Conservation (phyloP, 30 jellyfish, hydroid and myxozoan species). For the Hydractinia echinata region DNA sequence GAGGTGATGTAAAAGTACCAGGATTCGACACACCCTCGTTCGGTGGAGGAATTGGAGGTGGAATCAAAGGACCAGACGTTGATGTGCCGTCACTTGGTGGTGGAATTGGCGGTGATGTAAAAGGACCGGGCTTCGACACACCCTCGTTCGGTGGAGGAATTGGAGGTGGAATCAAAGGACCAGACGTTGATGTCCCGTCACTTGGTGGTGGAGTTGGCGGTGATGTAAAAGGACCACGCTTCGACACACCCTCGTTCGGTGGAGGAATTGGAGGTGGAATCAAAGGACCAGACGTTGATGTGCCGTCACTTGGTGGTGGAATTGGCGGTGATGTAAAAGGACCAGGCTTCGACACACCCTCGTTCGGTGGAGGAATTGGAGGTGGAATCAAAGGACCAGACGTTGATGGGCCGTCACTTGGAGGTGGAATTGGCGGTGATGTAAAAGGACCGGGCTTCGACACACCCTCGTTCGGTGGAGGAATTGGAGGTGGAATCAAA, state of each 20-base stretch:
- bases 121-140: too few species aligned
- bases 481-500: not conserved
- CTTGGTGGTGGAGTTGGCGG: not conserved
- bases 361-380: not conserved
- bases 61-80: not conserved
- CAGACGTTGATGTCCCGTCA: not conserved
- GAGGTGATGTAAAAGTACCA: not conserved
- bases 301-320: not conserved
- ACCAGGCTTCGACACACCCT: too few species aligned
- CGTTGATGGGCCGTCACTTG: not conserved
- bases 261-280: not conserved
- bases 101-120: not conserved
- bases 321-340: not conserved
- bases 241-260: not conserved
- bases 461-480: not conserved
- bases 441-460: too few species aligned
- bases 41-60: not conserved
- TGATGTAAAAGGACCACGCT: too few species aligned
- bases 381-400: not conserved
- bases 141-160: not conserved
- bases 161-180: conserved; percentile 2
- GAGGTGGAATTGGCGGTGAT: not conserved
- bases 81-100: not conserved
- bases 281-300: conserved; percentile 1
- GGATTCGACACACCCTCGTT: not conserved